Conservation (phyloP, 2,797 vertebrate species). For the Trichosurus vulpecula region DNA sequence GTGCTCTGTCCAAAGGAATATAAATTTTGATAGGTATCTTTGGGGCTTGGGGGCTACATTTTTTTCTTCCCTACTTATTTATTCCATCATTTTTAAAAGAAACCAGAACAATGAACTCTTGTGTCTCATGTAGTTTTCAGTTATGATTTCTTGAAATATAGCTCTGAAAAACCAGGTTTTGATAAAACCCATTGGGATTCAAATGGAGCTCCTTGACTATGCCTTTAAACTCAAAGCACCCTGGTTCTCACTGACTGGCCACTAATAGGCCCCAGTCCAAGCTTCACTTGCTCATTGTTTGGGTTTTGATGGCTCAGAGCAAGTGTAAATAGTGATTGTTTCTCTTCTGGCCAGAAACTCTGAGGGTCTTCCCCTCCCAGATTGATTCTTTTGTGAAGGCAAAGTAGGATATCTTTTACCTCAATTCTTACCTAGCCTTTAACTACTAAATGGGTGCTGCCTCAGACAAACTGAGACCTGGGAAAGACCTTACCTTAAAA, state of each 20-base stretch:
- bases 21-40: not conserved
- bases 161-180: not conserved
- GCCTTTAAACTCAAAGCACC: not conserved
- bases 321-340: not conserved
- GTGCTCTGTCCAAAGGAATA: not conserved
- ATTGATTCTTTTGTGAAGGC: not conserved
- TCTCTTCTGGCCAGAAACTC: not conserved
- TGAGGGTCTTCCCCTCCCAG: not conserved
- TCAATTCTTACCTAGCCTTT: not conserved
- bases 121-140: not conserved
- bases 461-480: not conserved
- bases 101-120: not conserved
- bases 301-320: not conserved
- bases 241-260: not conserved
- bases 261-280: not conserved
- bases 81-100: not conserved
- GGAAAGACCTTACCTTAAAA: not conserved
- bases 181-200: not conserved
- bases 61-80: not conserved
- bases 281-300: not conserved
- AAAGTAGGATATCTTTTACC: not conserved
- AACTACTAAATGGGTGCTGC: not conserved
- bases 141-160: not conserved
- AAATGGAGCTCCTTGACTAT: not conserved
- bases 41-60: not conserved